A percentile compares a stretch with the other conserved stretches of the same genome.
Conservation (phyloP, 2,888 invertebrate species). For the Athalia cordata region DNA sequence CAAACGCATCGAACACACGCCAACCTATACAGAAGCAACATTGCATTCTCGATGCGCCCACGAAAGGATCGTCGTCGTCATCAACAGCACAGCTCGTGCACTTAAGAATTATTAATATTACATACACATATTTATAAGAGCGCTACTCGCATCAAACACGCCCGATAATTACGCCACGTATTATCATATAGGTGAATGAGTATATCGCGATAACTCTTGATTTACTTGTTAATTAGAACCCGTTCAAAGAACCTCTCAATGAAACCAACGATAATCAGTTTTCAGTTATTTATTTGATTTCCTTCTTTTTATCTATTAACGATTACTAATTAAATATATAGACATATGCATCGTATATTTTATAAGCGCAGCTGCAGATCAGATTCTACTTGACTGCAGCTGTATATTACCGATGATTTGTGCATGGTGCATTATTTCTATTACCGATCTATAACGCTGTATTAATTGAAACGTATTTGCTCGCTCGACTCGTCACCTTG, state of each 20-base stretch:
- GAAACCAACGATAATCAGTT: not conserved
- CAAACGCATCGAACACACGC: too few relatives aligned
- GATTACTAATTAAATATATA: conserved; percentile 8
- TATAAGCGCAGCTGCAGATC: not conserved
- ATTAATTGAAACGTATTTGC: too few relatives aligned
- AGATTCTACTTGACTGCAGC: too few relatives aligned
- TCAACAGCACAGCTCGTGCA: not conserved
- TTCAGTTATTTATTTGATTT: too few relatives aligned
- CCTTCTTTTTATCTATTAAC: not conserved
- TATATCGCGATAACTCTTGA: not conserved
- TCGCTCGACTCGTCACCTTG: too few relatives aligned
- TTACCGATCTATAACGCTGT: too few relatives aligned
- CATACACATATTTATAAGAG: not conserved
- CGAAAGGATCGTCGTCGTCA: too few relatives aligned
- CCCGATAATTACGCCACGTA: too few relatives aligned
- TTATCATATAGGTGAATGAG: too few relatives aligned
- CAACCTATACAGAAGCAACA: not conserved
- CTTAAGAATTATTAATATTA: conserved; percentile 20
- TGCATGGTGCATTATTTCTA: too few relatives aligned
- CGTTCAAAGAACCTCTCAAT: conserved; percentile 21
- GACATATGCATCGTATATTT: not conserved
- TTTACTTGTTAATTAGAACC: conserved; percentile 1
- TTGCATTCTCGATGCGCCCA: conserved; percentile 14
- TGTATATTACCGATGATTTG: too few relatives aligned
- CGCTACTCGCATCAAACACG: conserved; percentile 15